Evolutionary conservation across 2,888 invertebrate genomes (phyloP), one percentile per base, ranked within the genome.

Genomic region (Iselma pallidipennis): DNA sequence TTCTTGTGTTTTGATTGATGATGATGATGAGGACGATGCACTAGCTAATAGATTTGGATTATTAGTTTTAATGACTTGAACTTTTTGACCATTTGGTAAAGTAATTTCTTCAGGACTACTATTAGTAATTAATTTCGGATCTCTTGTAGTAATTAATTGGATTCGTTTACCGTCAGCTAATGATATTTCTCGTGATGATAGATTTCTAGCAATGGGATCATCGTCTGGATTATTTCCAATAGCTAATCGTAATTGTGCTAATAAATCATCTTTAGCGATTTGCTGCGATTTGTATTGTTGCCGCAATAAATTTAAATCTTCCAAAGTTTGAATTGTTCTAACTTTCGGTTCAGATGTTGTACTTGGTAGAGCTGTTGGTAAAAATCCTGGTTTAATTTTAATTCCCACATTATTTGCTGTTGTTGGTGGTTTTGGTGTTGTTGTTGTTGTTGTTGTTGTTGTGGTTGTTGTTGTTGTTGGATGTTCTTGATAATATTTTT

Each of bases 161-260:
- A 91, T 87, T 71, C 88, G 89, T 77, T 92, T 90, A 0, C 92
- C 92, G 71, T 91, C 91, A 0, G 88, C 86, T 50, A 92, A 76
- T 6, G 90, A 86, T 53, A 92, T 86, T 76, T 92, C 92, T 65
- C 91, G 85, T 0, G 91, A 89, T 0, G 90, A 86, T 59, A 89
- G 87, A 66, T 91, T 91, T 75, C 88, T 90, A 53, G 86, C 85
- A 29, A 83, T 85, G 21, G 19, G 10, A 42, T 88, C 88, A 71
- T 87, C 86, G n/a, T 82, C 82, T 0, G 87, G 86, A 0, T 87
- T 86, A 25, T 88, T 86, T 75, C 91, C 90, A 16, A 92, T 82
- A 0, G 91, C 91, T 23, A 90, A 84, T 75, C 90, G 89, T 9
- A 92, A 77, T 74, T 92, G 92, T 65, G 90, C 90, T 6, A 93